Conservation (phyloP, 2,888 invertebrate genomes). For the Trissoscelio sp. region DNA sequence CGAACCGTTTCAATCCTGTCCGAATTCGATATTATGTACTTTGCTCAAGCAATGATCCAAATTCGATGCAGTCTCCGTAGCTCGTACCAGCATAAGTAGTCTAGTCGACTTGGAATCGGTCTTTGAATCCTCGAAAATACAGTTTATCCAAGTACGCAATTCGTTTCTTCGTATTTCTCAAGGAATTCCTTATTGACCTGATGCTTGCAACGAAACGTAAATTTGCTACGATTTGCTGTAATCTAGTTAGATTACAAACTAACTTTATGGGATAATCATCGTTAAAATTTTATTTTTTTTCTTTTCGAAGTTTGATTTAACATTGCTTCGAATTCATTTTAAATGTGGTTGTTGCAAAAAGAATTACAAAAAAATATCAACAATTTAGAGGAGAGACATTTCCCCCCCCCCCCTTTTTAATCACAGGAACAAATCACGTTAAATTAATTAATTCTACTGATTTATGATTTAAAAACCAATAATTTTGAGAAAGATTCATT, state of each 20-base stretch:
- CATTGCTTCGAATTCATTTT: too few relatives aligned
- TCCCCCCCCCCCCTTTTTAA: too few relatives aligned
- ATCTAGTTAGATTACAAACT: conserved; percentile 36
- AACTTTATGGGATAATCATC: too few relatives aligned
- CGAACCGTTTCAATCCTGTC: conserved; percentile 63
- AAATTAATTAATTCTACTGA: too few relatives aligned
- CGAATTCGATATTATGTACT: conserved; percentile 63
- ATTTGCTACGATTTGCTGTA: conserved; percentile 39
- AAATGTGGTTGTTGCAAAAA: too few relatives aligned
- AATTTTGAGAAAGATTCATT: too few relatives aligned
- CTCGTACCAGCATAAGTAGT: conserved; percentile 24
- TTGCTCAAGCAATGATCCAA: conserved; percentile 58
- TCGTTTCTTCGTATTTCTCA: conserved; percentile 49
- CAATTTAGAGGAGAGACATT: too few relatives aligned
- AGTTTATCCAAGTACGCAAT: conserved; percentile 53
- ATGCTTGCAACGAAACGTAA: conserved; percentile 23
- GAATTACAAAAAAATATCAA: too few relatives aligned
- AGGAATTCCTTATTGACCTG: conserved; percentile 46
- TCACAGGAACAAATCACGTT: too few relatives aligned
- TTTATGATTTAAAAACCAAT: too few relatives aligned
- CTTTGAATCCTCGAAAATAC: conserved; percentile 61
- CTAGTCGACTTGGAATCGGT: conserved; percentile 44
- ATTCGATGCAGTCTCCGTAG: conserved; percentile 4
- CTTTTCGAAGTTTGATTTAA: too few relatives aligned
- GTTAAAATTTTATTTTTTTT: too few relatives aligned